phyloP scores from a whole-genome alignment of 2,888 invertebrate species.

The Caenorhabditis doughertyi region DNA sequence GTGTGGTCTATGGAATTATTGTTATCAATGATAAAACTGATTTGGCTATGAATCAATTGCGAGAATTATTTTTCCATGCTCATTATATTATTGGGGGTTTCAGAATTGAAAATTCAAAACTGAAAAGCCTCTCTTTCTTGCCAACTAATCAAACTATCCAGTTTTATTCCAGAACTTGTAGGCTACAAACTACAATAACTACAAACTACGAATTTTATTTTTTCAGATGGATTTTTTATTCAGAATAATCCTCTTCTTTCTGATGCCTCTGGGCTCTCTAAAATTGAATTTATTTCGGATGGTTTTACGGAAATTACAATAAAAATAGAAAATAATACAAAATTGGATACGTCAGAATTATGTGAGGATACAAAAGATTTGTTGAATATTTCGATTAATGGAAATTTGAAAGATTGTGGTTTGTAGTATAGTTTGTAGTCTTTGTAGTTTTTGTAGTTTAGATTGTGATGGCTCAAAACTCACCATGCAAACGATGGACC shows the following conservation, averaged over 20 bases:
- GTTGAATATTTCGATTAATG: no score
- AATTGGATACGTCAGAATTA: background rate
- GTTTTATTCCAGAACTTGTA: no score
- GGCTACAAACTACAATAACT: no score
- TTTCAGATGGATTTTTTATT: slow-evolving; percentile 8
- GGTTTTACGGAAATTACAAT: background rate
- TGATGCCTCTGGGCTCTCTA: background rate
- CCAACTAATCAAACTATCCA: no score
- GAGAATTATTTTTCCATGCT: no score
- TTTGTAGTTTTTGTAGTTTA: no score
- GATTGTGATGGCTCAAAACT: no score
- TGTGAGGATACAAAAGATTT: no score
- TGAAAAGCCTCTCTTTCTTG: background rate
- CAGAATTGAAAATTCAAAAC: background rate
- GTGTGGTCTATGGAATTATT: background rate
- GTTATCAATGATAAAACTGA: slow-evolving; percentile 9
- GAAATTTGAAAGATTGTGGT: no score
- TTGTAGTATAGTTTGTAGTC: no score
- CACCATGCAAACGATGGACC: no score
- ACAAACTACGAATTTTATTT: background rate
- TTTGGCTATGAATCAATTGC: background rate
- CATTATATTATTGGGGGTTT: no score
- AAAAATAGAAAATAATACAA: background rate
- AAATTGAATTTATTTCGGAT: background rate
- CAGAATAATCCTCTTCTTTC: background rate